These are phyloP conservation scores for Eledona agricola DNA, from an alignment of 2,888 invertebrate species.

Conservation along the genomic window DNA sequence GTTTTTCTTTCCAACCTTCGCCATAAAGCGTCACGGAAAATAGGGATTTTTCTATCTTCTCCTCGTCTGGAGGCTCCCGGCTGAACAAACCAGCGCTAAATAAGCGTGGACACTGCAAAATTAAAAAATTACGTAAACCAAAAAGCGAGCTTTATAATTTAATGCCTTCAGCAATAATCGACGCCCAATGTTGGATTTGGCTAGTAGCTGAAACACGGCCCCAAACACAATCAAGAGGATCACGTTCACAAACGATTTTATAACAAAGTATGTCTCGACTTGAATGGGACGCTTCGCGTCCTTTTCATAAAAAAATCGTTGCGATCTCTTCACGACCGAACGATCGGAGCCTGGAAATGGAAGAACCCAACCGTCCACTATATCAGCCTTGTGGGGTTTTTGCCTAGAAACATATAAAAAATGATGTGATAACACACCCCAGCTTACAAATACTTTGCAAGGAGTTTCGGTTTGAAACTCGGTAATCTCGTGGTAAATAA, in stretches of 20 bases:
- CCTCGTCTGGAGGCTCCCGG: slow-evolving; percentile 72
- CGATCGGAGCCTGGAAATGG: slow-evolving; percentile 86
- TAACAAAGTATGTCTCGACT: slow-evolving; percentile 72
- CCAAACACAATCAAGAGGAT: slow-evolving; percentile 67
- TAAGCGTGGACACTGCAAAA: slow-evolving; percentile 43
- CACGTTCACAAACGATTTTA: slow-evolving; percentile 65
- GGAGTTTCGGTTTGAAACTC: slow-evolving; percentile 67
- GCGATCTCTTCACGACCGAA: slow-evolving; percentile 83
- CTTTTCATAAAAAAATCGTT: slow-evolving; percentile 75
- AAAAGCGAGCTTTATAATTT: slow-evolving; percentile 32
- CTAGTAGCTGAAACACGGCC: slow-evolving; percentile 66
- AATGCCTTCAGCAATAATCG: slow-evolving; percentile 72
- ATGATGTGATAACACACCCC: not conserved
- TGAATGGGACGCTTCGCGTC: slow-evolving; percentile 80
- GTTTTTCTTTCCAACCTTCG: slow-evolving; percentile 78
- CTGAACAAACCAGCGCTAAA: slow-evolving; percentile 68
- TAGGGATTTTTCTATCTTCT: slow-evolving; percentile 67
- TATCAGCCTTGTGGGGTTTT: slow-evolving; percentile 44
- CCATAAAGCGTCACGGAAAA: slow-evolving; percentile 79
- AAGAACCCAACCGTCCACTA: slow-evolving; percentile 49
- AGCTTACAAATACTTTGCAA: slow-evolving; percentile 37
- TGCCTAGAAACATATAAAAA: slow-evolving; percentile 33
- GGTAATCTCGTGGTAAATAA: slow-evolving; percentile 71
- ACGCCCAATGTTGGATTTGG: slow-evolving; percentile 66
- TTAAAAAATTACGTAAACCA: slow-evolving; percentile 5